Conservation (phyloP, 2,113 vertebrate species). For the Leucopsar rothschildi region DNA sequence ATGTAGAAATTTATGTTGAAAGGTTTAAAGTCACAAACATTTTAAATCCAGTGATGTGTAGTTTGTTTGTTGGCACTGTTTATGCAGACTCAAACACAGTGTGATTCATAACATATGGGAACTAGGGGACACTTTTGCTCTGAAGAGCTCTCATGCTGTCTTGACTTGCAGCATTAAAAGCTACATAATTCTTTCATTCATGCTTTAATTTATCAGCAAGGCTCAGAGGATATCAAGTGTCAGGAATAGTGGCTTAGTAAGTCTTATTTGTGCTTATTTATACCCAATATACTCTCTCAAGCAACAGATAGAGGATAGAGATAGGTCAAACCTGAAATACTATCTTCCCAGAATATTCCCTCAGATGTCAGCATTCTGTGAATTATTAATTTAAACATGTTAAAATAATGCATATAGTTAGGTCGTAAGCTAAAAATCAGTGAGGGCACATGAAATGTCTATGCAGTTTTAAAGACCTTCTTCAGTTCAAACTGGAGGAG, state of each 20-base stretch:
- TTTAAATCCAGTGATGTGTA: neutral
- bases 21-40: conserved; percentile 1
- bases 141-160: neutral
- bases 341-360: neutral
- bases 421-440: neutral
- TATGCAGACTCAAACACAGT: neutral
- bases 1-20: neutral
- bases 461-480: neutral
- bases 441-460: neutral
- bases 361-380: neutral
- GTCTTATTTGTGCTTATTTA: neutral
- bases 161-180: neutral
- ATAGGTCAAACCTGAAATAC: neutral
- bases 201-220: neutral
- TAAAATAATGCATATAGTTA: neutral
- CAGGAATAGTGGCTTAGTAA: neutral
- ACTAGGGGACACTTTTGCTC: neutral
- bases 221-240: neutral
- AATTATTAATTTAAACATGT: neutral
- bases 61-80: neutral
- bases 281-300: neutral
- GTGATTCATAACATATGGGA: neutral
- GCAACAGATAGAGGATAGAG: neutral
- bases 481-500: neutral
- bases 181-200: neutral